phyloP scores from a whole-genome alignment of 2,113 vertebrate species.

The Poeciliopsis turrubarensis region DNA sequence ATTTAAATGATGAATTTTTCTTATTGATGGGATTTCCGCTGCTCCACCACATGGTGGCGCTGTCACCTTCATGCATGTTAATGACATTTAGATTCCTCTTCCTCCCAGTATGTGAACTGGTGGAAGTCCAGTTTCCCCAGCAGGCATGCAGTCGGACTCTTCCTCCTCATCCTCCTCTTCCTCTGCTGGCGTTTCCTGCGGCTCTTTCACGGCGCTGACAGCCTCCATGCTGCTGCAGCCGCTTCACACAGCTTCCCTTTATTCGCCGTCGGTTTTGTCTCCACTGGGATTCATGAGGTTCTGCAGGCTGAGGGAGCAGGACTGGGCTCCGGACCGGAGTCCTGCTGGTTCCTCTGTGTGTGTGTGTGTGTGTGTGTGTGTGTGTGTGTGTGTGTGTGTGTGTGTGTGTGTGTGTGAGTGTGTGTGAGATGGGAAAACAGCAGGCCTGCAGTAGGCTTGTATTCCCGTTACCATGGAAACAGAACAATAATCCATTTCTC shows the following conservation, averaged over 20 bases:
- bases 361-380: too few species aligned
- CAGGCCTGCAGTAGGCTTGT: neutral
- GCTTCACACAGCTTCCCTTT: too few species aligned
- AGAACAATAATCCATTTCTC: neutral
- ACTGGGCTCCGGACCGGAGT: too few species aligned
- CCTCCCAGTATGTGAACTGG: neutral
- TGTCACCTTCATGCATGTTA: neutral
- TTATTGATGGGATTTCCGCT: too few species aligned
- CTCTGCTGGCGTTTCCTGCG: constrained; percentile 42
- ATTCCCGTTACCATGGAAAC: constrained; percentile 22
- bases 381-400: neutral
- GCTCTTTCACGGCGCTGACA: constrained; percentile 43
- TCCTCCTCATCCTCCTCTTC: constrained; percentile 31
- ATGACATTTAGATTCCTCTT: neutral
- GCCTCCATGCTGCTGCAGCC: neutral
- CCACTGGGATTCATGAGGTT: too few species aligned
- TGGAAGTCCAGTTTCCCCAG: neutral
- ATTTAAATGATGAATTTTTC: neutral
- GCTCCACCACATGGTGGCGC: neutral
- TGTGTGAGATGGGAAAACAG: neutral
- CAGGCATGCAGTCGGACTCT: constrained; percentile 35
- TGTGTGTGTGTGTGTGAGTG: neutral
- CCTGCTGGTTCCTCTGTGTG: too few species aligned
- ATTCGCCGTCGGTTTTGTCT: too few species aligned
- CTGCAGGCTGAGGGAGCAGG: too few species aligned